Base-by-base conservation (phyloP, 2,113 vertebrate genomes). In the Ardeotis arabs region DNA sequence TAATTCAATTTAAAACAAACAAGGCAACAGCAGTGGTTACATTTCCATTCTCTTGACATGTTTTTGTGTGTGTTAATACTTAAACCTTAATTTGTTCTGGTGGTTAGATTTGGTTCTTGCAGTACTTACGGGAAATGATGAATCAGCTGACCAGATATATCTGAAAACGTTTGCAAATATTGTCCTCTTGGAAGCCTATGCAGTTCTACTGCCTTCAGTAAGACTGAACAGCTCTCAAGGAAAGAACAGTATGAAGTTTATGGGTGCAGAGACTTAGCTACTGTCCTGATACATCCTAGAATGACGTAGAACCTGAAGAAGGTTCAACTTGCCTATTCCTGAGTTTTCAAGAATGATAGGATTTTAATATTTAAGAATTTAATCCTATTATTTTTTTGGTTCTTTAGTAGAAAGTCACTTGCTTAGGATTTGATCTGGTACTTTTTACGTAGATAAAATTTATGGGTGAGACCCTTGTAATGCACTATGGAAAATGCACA, bases 101-200 rank as follows among this genome's bases (percentile, higher is more conserved):
- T 63, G 16, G 44, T 67, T 66, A 75, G 28, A 25, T 60, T 70
- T 90, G 4, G 4, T 56, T 87, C 35, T 63, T 75, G 49, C 9
- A 39, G 0, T 52, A 39, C 7, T 60, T 63, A 6, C 0, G 2
- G 29, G 41, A 63, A 63, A 64, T 37, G 56, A n/a, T 49, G 45
- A 79, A 14, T 70, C 7, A 24, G 18, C 23, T 21, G 19, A 6
- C 4, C 18, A 55, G 25, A 4, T 29, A 33, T 35, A 20, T 11
- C 22, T 55, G 37, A 29, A 35, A 49, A 31, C 21, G 4, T 33
- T 88, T 91, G 49, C 20, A 59, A 22, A 55, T 22, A 11, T 2
- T 63, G 31, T 56, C 11, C 12, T 66, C 35, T 49, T 83, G 28
- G 25, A 69, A 82, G 25, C 20, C 33, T 60, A 2, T 58, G 50